Conservation (phyloP, 2,888 invertebrate species). For the Ochropacha duplaris region DNA sequence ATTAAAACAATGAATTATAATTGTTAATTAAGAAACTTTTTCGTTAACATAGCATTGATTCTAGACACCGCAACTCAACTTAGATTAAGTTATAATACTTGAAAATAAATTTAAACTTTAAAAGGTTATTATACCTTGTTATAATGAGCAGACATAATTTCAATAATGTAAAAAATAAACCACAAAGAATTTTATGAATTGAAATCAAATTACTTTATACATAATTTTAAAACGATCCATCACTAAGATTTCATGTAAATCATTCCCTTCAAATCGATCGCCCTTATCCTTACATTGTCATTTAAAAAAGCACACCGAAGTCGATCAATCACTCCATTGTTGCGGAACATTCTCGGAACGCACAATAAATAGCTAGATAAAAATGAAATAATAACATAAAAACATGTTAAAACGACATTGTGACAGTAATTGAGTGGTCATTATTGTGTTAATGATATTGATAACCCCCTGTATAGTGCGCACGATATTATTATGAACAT, state of each 20-base stretch:
- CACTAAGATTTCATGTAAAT: constrained; percentile 1
- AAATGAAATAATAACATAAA: constrained; percentile 44
- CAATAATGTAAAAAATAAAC: too few species aligned
- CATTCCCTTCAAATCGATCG: constrained; percentile 4
- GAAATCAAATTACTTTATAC: background rate
- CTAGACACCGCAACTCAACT: too few species aligned
- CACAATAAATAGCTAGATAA: constrained; percentile 42
- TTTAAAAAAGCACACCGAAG: background rate
- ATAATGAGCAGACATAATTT: too few species aligned
- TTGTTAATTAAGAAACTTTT: too few species aligned
- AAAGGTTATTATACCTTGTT: too few species aligned
- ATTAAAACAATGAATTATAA: too few species aligned
- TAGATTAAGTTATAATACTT: too few species aligned
- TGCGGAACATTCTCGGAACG: constrained; percentile 9
- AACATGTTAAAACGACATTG: constrained; percentile 36
- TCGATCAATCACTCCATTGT: constrained; percentile 7
- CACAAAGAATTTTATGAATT: background rate
- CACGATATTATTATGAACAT: background rate
- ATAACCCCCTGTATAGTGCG: constrained; percentile 8
- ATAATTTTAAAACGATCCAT: constrained; percentile 1
- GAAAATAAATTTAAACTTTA: too few species aligned
- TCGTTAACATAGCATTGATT: too few species aligned
- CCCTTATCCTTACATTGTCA: constrained; percentile 4
- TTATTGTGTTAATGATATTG: constrained; percentile 29
- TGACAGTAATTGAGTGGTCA: constrained; percentile 60